Evolutionary conservation across 1,140 invertebrate species (phyloP).

Genomic region (Pogonus chalceus): DNA sequence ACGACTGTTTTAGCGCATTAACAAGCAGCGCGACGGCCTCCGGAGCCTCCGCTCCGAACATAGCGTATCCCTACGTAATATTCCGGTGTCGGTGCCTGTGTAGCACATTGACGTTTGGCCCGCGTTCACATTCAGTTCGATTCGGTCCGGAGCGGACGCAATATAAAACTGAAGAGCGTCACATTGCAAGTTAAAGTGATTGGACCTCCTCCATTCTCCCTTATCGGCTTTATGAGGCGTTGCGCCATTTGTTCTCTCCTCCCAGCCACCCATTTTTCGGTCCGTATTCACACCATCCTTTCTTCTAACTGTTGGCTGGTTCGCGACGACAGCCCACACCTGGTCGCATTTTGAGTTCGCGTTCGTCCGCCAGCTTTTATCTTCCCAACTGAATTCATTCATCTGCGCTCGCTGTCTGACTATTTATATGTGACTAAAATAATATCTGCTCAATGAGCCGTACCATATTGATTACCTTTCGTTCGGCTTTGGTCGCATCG

Average conservation of each 20-base stretch:
- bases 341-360: not conserved
- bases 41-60: not conserved
- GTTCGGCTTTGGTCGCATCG: too few species aligned
- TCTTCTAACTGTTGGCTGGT: not conserved
- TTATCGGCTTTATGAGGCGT: constrained; percentile 28
- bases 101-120: not conserved
- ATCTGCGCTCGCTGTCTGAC: not conserved
- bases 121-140: not conserved
- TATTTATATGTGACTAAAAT: constrained; percentile 8
- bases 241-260: constrained; percentile 23
- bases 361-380: not conserved
- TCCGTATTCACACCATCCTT: not conserved
- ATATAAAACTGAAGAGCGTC: constrained; percentile 11
- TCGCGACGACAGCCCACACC: not conserved
- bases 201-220: constrained; percentile 11
- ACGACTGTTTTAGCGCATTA: constrained; percentile 5
- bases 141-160: not conserved
- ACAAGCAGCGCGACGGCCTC: not conserved
- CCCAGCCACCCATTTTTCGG: not conserved
- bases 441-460: constrained; percentile 8
- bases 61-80: too few species aligned
- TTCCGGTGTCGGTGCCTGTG: too few species aligned
- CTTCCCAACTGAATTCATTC: not conserved
- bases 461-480: constrained; percentile 2
- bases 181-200: constrained; percentile 11